These are phyloP conservation scores for Pachyramphus minor DNA, from an alignment of 2,113 vertebrate genomes.

Conservation along the genomic window DNA sequence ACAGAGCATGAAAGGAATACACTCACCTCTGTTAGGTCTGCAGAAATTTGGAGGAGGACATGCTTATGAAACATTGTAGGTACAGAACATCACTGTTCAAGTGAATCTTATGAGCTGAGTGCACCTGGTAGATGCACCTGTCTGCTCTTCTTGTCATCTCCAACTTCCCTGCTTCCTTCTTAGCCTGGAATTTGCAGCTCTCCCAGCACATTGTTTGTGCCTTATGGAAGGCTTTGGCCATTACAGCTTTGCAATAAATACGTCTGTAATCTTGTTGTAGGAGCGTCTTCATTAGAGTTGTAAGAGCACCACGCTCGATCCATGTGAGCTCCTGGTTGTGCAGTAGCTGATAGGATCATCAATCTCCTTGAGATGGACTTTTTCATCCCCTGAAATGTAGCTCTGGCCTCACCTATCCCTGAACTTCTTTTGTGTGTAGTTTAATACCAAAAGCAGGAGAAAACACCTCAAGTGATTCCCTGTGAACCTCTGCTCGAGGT, in stretches of 20 bases:
- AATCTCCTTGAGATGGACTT: not conserved
- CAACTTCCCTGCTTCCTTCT: not conserved
- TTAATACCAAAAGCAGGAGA: not conserved
- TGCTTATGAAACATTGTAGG: not conserved
- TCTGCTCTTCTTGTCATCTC: not conserved
- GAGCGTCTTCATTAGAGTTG: not conserved
- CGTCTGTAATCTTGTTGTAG: not conserved
- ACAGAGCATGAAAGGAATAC: not conserved
- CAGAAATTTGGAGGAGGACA: not conserved
- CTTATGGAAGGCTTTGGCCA: not conserved
- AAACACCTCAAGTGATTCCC: not conserved
- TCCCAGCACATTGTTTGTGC: accelerated
- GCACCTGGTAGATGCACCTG: not conserved
- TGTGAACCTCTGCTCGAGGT: not conserved
- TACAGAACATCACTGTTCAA: not conserved
- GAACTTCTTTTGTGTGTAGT: not conserved
- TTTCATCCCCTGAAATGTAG: not conserved
- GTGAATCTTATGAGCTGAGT: not conserved
- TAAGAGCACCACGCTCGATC: not conserved
- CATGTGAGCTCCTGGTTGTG: not conserved
- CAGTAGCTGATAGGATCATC: not conserved
- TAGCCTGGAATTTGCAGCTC: not conserved
- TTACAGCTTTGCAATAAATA: not conserved
- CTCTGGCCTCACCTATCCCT: not conserved
- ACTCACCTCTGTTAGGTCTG: not conserved